Base-by-base conservation (phyloP, 2,888 invertebrate genomes). In the Isotomurus palustris region DNA sequence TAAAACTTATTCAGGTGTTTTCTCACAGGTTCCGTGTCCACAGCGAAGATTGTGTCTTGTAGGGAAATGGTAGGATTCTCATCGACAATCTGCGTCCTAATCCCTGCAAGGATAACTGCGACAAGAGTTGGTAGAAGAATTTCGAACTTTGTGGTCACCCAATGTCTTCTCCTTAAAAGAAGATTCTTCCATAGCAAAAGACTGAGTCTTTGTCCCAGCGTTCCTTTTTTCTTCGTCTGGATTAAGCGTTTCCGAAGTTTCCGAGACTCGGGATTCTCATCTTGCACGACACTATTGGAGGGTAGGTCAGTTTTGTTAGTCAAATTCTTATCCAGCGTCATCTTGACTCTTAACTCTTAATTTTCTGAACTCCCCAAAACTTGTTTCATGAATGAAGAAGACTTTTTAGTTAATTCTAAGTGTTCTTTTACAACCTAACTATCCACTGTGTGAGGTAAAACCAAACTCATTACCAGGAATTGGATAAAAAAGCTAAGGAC, bases 101-200 rank as follows among this genome's bases (percentile, higher is more conserved):
- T 49, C n/a, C 45, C 51, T 1, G 68, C 67, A 5, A 70, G 27
- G 5, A 58, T 45, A 14, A 62, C 45, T 1, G 67, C 66, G 21
- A 67, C 58, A 1, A 70, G 17, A n/a, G 67, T 67, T 14, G 70
- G 70, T 17, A 63, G 51, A 4, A 69, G 21, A 43, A 70, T 70
- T 55, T 70, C 70, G 14, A 63, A 43, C 3, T 62, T 27, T 8
- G 70, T 70, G 8, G 69, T 52, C 54, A 70, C 53, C 36, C 65
- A 67, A 50, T 63, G 61, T 54, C 67, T 58, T 54, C 61, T 61
- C 22, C 68, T 52, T 44, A 68, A 58, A 2, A 67, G 45, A n/a
- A 70, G 56, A 53, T 70, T 70, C 51, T 70, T 70, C 67, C 67
- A 70, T 21, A 69, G 43, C n/a, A 70, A 60, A 14, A 70, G 56